These are phyloP conservation scores for Antennarius maculatus DNA, from an alignment of 2,797 vertebrate species.

Conservation along the genomic window DNA sequence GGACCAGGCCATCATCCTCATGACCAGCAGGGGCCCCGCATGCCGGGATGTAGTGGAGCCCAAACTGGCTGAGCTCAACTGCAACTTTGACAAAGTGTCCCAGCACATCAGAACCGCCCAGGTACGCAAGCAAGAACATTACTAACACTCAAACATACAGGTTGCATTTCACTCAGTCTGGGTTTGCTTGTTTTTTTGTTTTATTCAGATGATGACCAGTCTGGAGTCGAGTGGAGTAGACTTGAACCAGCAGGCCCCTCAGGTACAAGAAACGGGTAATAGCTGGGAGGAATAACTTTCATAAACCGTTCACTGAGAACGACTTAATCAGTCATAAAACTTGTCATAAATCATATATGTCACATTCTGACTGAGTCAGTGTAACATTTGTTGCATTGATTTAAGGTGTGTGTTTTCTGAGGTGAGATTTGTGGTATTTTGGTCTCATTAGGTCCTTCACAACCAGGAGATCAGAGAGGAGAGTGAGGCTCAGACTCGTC, in stretches of 20 bases:
- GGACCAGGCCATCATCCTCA: constrained; percentile 90
- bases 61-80: constrained; percentile 93
- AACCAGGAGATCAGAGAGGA: constrained; percentile 55
- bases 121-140: constrained; percentile 65
- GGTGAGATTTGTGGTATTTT: constrained; percentile 22
- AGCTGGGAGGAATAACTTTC: background rate
- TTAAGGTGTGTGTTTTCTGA: constrained; percentile 21
- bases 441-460: constrained; percentile 46
- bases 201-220: constrained; percentile 82
- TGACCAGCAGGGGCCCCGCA: constrained; percentile 88
- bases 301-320: background rate
- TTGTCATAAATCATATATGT: too few relatives aligned
- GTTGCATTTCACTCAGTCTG: background rate
- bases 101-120: constrained; percentile 92
- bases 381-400: background rate
- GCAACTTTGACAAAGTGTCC: constrained; percentile 95
- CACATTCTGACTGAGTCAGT: background rate
- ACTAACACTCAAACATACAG: background rate
- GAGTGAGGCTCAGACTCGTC: constrained; percentile 28
- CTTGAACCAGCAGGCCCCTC: constrained; percentile 51
- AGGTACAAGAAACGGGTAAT: constrained; percentile 33
- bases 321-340: background rate
- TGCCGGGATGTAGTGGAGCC: constrained; percentile 92
- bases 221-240: constrained; percentile 74
- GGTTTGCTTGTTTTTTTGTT: background rate